phyloP scores from a whole-genome alignment of 2,888 invertebrate genomes.

The Phrixothrix hirtus region DNA sequence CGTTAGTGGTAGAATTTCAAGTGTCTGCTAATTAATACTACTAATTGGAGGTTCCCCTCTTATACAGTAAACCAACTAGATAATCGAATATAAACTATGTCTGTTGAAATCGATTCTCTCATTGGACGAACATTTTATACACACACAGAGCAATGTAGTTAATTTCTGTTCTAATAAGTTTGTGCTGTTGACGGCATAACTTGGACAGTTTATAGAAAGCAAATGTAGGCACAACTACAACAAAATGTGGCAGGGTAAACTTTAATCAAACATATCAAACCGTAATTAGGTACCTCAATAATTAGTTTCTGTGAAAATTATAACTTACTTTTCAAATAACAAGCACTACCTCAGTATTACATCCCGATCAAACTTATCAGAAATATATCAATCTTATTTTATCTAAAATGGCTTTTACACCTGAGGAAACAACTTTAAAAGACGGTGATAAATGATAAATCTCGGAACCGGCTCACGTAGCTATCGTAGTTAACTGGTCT shows the following conservation, averaged over 20 bases:
- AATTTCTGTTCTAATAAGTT: conserved; percentile 39
- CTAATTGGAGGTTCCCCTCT: conserved; percentile 55
- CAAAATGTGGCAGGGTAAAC: conserved; percentile 24
- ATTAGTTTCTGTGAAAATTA: too few species aligned
- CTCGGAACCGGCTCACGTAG: conserved; percentile 46
- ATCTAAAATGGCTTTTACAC: conserved; percentile 37
- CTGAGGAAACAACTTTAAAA: conserved; percentile 23
- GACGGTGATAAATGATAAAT: conserved; percentile 38
- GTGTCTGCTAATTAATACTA: conserved; percentile 56
- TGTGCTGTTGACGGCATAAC: conserved; percentile 24
- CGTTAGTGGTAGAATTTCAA: conserved; percentile 44
- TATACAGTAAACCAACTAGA: conserved; percentile 34
- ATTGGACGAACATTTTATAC: conserved; percentile 35
- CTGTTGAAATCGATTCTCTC: conserved; percentile 5
- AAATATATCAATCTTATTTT: conserved; percentile 43
- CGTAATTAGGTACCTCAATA: too few species aligned
- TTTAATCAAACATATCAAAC: conserved; percentile 34
- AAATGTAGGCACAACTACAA: conserved; percentile 10
- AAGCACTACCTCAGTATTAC: neutral
- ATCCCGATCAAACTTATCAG: conserved; percentile 25
- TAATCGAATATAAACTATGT: conserved; percentile 16
- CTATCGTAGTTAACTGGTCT: conserved; percentile 45
- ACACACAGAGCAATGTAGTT: conserved; percentile 39
- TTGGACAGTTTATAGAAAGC: conserved; percentile 14
- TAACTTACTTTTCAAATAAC: conserved; percentile 21